Evolutionary conservation across 2,888 invertebrate species (phyloP).

Genomic region (Scaptomyza flava): DNA sequence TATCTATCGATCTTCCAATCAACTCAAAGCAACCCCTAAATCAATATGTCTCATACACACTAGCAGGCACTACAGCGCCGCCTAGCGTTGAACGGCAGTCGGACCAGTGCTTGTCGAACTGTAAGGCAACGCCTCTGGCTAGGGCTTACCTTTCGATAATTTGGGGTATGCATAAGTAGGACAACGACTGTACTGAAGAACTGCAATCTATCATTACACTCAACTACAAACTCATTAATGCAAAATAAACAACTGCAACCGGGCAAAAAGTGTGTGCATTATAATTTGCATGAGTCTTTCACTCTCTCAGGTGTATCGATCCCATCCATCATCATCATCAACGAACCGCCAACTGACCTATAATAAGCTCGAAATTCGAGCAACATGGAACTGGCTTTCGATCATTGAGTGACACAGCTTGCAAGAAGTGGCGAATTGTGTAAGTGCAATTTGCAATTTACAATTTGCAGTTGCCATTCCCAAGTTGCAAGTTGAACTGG

Average conservation of each 20-base stretch:
- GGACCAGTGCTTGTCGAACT: constrained; percentile 51
- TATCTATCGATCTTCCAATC: constrained; percentile 71
- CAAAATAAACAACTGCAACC: constrained; percentile 70
- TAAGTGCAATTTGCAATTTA: constrained; percentile 43
- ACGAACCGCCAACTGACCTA: constrained; percentile 47
- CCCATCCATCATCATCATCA: constrained; percentile 36
- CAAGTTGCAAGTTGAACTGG: constrained; percentile 33
- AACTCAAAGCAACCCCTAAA: constrained; percentile 70
- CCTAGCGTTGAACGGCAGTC: constrained; percentile 49
- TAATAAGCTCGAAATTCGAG: constrained; percentile 43
- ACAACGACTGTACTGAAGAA: constrained; percentile 30
- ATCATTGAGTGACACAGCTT: constrained; percentile 61
- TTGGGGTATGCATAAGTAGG: constrained; percentile 36
- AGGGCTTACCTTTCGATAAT: constrained; percentile 49
- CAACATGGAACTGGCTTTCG: constrained; percentile 39
- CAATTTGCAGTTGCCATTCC: constrained; percentile 44
- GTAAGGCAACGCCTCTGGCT: constrained; percentile 25
- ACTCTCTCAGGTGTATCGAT: constrained; percentile 9
- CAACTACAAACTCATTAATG: constrained; percentile 77
- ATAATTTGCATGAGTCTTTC: constrained; percentile 62
- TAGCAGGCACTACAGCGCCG: constrained; percentile 46
- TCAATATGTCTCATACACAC: constrained; percentile 41
- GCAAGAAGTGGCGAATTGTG: constrained; percentile 30
- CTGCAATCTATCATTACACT: constrained; percentile 61
- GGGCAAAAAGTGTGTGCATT: constrained; percentile 37